These are phyloP conservation scores for Petaurus breviceps DNA, from an alignment of 2,113 vertebrate genomes.

Conservation along the genomic window DNA sequence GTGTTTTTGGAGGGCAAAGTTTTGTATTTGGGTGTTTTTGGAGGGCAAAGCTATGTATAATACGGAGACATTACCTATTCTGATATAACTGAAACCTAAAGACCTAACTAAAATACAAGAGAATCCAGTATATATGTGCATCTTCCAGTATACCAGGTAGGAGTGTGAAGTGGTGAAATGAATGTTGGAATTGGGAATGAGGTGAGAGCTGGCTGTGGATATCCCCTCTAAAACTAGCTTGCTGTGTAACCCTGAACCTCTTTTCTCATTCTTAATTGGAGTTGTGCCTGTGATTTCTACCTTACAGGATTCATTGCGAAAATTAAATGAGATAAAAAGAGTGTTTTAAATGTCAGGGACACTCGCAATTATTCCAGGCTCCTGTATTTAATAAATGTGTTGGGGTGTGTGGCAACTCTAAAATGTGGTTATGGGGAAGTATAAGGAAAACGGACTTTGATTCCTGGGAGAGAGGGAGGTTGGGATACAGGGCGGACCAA, in stretches of 20 bases:
- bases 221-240: neutral
- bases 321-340: neutral
- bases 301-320: neutral
- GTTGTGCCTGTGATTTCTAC: neutral
- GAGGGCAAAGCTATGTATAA: neutral
- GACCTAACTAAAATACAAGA: neutral
- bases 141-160: too few relatives aligned
- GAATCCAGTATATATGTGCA: too few relatives aligned
- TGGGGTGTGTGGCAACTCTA: neutral
- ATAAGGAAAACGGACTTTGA: neutral
- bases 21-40: neutral
- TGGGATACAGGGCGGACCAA: neutral
- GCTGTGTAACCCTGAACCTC: neutral
- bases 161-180: neutral
- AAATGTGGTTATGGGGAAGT: neutral
- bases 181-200: neutral
- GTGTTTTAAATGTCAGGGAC: neutral
- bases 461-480: neutral
- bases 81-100: neutral
- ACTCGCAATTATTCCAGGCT: neutral
- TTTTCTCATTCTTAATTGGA: neutral
- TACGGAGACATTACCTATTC: neutral
- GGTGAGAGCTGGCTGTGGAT: neutral
- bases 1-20: neutral
- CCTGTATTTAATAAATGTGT: neutral